Conservation (phyloP, 2,888 invertebrate species). For the Idaea straminata region DNA sequence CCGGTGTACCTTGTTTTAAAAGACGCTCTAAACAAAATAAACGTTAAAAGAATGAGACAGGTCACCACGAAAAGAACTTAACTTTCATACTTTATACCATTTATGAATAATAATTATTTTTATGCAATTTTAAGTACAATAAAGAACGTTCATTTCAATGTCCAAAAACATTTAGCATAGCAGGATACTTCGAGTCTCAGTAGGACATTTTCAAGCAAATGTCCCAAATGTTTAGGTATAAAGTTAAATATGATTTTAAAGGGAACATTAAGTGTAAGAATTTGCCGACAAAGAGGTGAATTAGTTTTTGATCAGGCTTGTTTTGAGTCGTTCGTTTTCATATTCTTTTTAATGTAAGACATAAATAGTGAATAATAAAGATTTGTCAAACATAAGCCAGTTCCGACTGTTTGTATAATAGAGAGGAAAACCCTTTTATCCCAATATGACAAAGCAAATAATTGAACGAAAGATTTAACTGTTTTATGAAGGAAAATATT, state of each 20-base stretch:
- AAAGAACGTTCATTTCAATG: slow-evolving; percentile 6
- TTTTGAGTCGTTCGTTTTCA: not conserved
- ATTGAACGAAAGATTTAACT: not conserved
- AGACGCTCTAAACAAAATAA: slow-evolving; percentile 37
- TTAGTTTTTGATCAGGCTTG: slow-evolving; percentile 15
- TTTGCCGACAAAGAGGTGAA: slow-evolving; percentile 22
- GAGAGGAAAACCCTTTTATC: not conserved
- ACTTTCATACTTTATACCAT: slow-evolving; percentile 28
- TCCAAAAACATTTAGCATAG: slow-evolving; percentile 1
- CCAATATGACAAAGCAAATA: not conserved
- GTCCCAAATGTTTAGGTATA: slow-evolving; percentile 23
- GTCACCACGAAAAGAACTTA: slow-evolving; percentile 48
- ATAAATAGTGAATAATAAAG: not conserved
- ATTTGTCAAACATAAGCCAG: not conserved
- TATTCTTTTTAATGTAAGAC: not conserved
- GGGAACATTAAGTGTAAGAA: slow-evolving; percentile 18
- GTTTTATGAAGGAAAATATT: not conserved
- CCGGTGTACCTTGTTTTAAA: slow-evolving; percentile 62
- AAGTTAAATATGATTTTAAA: slow-evolving; percentile 21
- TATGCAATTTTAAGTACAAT: slow-evolving; percentile 15
- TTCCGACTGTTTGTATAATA: not conserved
- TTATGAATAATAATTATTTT: slow-evolving; percentile 18
- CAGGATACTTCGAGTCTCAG: not conserved
- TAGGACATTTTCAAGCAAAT: not conserved
- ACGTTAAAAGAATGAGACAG: slow-evolving; percentile 46